Percentiles rank a stretch among this genome's conserved stretches.
Evolutionary conservation across 2,797 vertebrate species (phyloP).

Genomic region (Sebastes taczanowskii): DNA sequence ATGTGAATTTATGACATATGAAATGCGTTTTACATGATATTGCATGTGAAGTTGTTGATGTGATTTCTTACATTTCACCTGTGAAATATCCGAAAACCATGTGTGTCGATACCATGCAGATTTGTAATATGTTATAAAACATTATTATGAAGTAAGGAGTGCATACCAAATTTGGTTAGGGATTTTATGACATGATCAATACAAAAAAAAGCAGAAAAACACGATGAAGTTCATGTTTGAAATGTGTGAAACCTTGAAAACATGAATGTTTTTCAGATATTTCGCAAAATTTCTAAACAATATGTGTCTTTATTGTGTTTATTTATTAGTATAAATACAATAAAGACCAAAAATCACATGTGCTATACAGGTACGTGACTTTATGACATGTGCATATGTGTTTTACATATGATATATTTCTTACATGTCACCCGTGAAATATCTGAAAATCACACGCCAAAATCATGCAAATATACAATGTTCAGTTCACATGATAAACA

Average conservation of each 20-base stretch:
- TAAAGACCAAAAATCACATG: neutral
- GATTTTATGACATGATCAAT: neutral
- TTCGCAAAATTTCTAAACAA: fast-evolving
- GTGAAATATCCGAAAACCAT: fast-evolving
- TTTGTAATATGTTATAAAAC: neutral
- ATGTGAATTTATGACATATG: neutral
- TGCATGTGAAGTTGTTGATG: no score
- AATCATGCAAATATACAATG: neutral
- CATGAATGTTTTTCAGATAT: no score
- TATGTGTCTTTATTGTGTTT: no score
- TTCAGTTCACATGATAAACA: no score
- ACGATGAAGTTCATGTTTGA: neutral
- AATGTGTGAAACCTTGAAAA: no score
- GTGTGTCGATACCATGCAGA: neutral
- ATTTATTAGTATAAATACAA: neutral
- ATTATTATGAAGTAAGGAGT: neutral
- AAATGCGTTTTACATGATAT: neutral
- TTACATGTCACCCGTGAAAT: neutral
- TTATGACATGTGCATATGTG: neutral
- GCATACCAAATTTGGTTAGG: neutral
- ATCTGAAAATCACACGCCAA: neutral
- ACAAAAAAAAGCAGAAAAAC: neutral
- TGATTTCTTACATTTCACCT: neutral
- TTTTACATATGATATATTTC: neutral
- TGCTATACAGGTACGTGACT: neutral